A percentile compares a stretch with the other conserved stretches of the same genome.
These are phyloP conservation scores for Myotis planiceps DNA, from an alignment of 2,797 vertebrate genomes.

Conservation along the genomic window DNA sequence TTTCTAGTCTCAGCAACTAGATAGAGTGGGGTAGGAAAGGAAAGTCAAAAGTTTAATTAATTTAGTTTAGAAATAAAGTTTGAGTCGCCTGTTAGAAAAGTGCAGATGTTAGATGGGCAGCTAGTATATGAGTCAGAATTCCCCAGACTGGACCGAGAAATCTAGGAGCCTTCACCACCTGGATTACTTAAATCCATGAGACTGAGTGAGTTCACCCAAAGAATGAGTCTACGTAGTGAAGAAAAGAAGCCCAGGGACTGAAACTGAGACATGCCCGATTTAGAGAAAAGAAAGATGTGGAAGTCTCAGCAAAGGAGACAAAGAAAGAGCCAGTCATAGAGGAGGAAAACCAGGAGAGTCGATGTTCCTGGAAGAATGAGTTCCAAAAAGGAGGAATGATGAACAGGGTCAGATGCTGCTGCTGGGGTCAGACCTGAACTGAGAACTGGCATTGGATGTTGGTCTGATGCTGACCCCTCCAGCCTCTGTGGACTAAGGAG, in stretches of 20 bases:
- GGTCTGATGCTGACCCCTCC: fast-evolving
- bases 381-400: background rate
- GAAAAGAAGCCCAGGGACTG: background rate
- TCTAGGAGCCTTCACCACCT: background rate
- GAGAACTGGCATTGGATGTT: background rate
- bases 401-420: background rate
- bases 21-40: background rate
- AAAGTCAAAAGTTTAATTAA: background rate
- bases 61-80: background rate
- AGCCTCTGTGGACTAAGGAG: background rate
- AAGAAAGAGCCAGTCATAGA: background rate
- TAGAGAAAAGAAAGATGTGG: background rate
- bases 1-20: background rate
- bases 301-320: background rate
- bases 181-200: background rate
- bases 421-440: fast-evolving
- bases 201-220: background rate
- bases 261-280: background rate
- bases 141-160: background rate
- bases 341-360: background rate
- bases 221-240: background rate
- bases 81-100: background rate
- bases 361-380: background rate
- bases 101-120: background rate
- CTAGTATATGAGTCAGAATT: background rate